Evolutionary conservation across 2,888 invertebrate species (phyloP).

Genomic region (Cerastis leucographa): DNA sequence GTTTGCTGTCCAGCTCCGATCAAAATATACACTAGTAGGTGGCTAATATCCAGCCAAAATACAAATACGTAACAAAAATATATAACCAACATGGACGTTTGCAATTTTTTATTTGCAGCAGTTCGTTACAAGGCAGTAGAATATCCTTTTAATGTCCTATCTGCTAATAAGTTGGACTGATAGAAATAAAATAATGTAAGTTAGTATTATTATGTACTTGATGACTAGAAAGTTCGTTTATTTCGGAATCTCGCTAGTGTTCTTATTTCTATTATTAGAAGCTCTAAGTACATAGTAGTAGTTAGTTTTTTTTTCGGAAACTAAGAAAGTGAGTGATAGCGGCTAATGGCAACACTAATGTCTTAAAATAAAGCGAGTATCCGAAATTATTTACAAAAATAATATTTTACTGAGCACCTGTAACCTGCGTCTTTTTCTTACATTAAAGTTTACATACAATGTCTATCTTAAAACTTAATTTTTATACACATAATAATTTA

Average conservation of each 20-base stretch:
- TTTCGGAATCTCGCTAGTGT: constrained; percentile 46
- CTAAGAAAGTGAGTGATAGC: not conserved
- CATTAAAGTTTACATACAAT: constrained; percentile 8
- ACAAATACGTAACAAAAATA: not conserved
- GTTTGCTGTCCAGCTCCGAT: not conserved
- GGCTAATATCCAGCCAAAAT: not conserved
- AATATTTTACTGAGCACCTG: constrained; percentile 45
- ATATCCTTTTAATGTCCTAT: not conserved
- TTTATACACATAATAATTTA: constrained; percentile 38
- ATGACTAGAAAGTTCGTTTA: constrained; percentile 65
- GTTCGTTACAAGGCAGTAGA: not conserved
- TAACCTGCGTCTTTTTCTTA: constrained; percentile 45
- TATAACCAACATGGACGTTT: not conserved
- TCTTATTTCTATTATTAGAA: constrained; percentile 3
- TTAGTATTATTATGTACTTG: constrained; percentile 43
- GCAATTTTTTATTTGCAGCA: not conserved
- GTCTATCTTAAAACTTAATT: constrained; percentile 35
- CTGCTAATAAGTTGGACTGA: not conserved
- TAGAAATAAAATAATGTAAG: constrained; percentile 15
- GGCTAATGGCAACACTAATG: constrained; percentile 46
- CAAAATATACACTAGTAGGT: not conserved
- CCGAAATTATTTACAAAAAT: constrained; percentile 50
- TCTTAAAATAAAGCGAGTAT: constrained; percentile 43
- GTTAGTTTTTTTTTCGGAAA: not conserved
- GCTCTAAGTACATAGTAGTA: not conserved